phyloP scores from a whole-genome alignment of 2,888 invertebrate genomes.

The Plagodis dolabraria region DNA sequence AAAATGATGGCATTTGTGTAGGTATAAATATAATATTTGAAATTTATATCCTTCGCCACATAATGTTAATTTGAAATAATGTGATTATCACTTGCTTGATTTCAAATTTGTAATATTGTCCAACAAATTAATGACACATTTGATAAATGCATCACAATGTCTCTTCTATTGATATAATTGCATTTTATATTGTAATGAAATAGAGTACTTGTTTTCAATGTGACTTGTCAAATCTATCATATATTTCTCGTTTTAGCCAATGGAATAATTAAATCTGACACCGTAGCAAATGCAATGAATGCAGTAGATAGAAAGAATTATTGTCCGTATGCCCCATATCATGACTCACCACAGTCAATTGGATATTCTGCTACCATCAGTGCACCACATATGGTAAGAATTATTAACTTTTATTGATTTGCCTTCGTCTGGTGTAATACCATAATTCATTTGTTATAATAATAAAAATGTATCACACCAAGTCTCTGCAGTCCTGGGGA shows the following conservation, averaged over 20 bases:
- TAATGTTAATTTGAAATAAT: too few species aligned
- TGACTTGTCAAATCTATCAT: background rate
- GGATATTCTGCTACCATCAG: slow-evolving; percentile 98
- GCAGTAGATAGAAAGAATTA: slow-evolving; percentile 94
- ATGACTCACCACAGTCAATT: slow-evolving; percentile 96
- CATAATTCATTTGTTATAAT: too few species aligned
- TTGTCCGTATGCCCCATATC: slow-evolving; percentile 90
- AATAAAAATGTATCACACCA: too few species aligned
- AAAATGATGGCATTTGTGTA: too few species aligned
- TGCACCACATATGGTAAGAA: slow-evolving; percentile 95
- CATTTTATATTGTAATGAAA: background rate
- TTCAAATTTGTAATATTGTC: too few species aligned
- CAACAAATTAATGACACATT: too few species aligned
- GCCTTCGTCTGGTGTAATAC: too few species aligned
- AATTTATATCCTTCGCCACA: too few species aligned
- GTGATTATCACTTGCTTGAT: too few species aligned
- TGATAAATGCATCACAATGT: background rate
- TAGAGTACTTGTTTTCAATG: slow-evolving; percentile 1
- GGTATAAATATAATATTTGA: too few species aligned
- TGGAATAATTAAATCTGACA: slow-evolving; percentile 90
- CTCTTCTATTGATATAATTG: background rate
- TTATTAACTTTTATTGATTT: too few species aligned
- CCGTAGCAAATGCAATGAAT: slow-evolving; percentile 92
- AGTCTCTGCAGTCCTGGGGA: too few species aligned
- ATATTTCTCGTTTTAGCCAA: slow-evolving; percentile 83